Evolutionary conservation across 2,888 invertebrate species (phyloP), one percentile per base, ranked within the genome.

Genomic region (Portevinia maculata): DNA sequence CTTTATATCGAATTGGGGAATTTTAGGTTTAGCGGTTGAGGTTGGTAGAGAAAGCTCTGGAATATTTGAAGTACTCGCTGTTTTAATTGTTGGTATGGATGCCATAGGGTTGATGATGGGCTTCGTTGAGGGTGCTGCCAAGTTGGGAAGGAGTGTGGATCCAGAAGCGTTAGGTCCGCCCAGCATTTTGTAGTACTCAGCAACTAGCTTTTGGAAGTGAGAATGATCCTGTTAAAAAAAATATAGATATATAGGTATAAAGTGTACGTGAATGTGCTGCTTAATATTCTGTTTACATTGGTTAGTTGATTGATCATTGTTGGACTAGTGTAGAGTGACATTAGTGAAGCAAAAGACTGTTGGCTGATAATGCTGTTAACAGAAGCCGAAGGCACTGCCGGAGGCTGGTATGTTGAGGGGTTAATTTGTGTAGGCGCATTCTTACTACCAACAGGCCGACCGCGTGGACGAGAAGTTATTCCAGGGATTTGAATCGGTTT

Each of bases 401-500:
- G 41, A 6, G 70, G 62, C 17, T 67, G 76, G 13, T 59, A 76
- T n/a, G 53, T 17, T 3, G 59, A 32, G 28, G 64, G 8, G 41
- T 11, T 53, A 17, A 53, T 41, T 53, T 57, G 60, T 11, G 65
- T 7, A 9, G 62, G 67, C 52, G 85, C 37, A 6, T 85, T 85
- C 73, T 85, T 86, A 32, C 86, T 87, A 0, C 86, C 86, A 1
- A 85, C 84, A 19, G 85, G 87, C 1, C 85, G 85, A 5, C 86
- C 86, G 32, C 87, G 85, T 8, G 85, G 86, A 2, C 87, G 85
- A 5, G 85, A 73, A 11, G 85, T 84, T 1, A 87, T 76, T 0
- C 87, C 87, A 57, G 87, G 87, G 53, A 87, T 86, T 50, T 85
- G 84, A 28, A 86, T 64, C 11, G 85, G 76, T 46, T 86, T 86